phyloP scores from a whole-genome alignment of 2,113 vertebrate species.

The Chaetops frenatus region DNA sequence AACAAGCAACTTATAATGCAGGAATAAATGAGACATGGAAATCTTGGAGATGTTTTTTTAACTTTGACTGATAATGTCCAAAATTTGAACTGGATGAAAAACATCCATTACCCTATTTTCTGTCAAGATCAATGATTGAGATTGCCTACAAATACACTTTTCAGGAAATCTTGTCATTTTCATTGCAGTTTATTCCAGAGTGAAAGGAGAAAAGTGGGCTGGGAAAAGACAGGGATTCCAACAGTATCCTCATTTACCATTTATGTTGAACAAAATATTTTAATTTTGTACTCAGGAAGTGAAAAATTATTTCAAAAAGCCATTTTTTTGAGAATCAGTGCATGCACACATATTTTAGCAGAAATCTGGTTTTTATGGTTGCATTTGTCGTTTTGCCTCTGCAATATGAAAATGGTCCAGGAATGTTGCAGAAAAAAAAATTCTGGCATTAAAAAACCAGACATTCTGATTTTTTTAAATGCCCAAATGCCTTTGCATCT shows the following conservation, averaged over 20 bases:
- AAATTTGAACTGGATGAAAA: neutral
- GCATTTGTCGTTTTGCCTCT: neutral
- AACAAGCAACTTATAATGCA: neutral
- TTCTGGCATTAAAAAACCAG: neutral
- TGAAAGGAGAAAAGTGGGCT: neutral
- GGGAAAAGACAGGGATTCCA: neutral
- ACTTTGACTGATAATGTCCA: neutral
- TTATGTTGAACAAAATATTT: neutral
- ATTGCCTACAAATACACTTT: neutral
- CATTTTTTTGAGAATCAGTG: neutral
- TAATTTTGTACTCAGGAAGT: neutral
- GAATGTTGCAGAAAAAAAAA: neutral
- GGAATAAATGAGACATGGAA: neutral
- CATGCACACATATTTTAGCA: neutral
- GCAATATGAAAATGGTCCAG: neutral
- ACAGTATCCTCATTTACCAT: neutral
- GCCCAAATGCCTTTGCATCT: neutral
- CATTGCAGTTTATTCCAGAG: neutral
- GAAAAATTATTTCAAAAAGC: neutral
- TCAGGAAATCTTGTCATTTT: neutral
- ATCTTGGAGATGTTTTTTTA: neutral
- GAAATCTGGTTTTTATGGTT: neutral
- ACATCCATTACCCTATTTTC: neutral
- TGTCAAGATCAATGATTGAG: neutral
- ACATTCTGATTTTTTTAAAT: neutral